A percentile compares a stretch with the other conserved stretches of the same genome.
Evolutionary conservation across 2,113 vertebrate species (phyloP).

Genomic region (Heterocephalus glaber): DNA sequence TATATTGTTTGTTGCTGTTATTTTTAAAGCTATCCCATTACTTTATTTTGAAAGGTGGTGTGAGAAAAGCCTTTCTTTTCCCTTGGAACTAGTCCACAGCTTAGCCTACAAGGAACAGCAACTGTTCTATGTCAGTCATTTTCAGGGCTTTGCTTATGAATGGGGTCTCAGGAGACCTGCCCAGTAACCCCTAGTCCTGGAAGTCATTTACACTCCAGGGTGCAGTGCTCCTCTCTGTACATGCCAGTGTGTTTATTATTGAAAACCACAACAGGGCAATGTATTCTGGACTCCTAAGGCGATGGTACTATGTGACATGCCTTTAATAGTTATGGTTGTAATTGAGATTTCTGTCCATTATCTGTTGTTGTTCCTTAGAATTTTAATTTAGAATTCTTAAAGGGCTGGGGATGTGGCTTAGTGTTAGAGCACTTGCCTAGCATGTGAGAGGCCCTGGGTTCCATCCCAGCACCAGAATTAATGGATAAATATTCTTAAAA

Average conservation of each 20-base stretch:
- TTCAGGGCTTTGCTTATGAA: not conserved
- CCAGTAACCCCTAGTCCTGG: not conserved
- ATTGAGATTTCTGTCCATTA: constrained; percentile 5
- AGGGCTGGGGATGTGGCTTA: not conserved
- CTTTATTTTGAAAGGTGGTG: constrained; percentile 72
- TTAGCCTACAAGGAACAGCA: constrained; percentile 50
- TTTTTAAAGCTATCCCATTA: constrained; percentile 73
- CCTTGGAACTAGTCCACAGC: constrained; percentile 54
- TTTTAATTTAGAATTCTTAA: constrained; percentile 13
- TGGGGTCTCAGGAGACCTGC: constrained; percentile 46
- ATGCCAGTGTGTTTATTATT: constrained; percentile 7
- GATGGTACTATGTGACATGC: not conserved
- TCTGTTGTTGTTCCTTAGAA: constrained; percentile 38
- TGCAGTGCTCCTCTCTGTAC: not conserved
- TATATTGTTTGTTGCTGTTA: constrained; percentile 79
- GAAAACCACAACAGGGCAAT: not conserved
- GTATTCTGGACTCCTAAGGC: constrained; percentile 23
- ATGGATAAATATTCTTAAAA: constrained; percentile 4
- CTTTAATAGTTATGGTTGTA: not conserved
- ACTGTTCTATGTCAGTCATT: constrained; percentile 66
- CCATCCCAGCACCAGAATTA: not conserved
- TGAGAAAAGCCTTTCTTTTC: constrained; percentile 63
- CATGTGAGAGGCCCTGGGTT: not conserved
- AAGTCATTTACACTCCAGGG: not conserved
- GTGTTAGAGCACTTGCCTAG: too few relatives aligned